These are phyloP conservation scores for Bombus terrestris DNA, from an alignment of 1,140 invertebrate species.

Conservation along the genomic window DNA sequence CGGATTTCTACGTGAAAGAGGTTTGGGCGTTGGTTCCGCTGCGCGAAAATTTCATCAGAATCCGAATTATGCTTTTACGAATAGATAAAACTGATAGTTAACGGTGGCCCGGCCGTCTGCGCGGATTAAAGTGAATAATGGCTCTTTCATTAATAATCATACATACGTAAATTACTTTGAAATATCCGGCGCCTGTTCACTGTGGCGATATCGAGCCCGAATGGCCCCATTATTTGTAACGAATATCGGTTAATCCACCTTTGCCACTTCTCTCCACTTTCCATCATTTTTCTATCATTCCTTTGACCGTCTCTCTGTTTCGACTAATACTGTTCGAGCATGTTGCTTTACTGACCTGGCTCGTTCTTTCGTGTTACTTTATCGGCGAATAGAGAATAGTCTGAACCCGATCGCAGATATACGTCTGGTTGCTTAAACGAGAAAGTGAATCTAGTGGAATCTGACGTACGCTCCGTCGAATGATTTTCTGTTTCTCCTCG, in stretches of 20 bases:
- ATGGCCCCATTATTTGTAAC: conserved; percentile 1
- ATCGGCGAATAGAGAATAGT: background rate
- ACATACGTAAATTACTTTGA: conserved; percentile 3
- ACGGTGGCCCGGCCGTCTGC: background rate
- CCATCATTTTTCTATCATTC: background rate
- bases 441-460: background rate
- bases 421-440: background rate
- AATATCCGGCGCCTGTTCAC: background rate
- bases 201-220: background rate
- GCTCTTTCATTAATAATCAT: conserved; percentile 10
- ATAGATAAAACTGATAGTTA: background rate
- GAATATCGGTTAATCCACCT: conserved; percentile 6
- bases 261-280: background rate
- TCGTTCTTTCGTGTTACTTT: background rate
- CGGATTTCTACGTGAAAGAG: background rate
- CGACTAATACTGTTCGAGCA: background rate
- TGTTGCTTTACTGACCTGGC: background rate
- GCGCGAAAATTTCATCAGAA: background rate
- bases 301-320: background rate
- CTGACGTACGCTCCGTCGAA: background rate
- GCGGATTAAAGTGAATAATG: background rate
- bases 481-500: background rate
- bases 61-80: background rate
- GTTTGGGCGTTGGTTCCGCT: background rate
- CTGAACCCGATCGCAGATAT: background rate